These are phyloP conservation scores for Meandrina meandrites DNA, from an alignment of 92 coral and sea anemone genomes.

Conservation along the genomic window DNA sequence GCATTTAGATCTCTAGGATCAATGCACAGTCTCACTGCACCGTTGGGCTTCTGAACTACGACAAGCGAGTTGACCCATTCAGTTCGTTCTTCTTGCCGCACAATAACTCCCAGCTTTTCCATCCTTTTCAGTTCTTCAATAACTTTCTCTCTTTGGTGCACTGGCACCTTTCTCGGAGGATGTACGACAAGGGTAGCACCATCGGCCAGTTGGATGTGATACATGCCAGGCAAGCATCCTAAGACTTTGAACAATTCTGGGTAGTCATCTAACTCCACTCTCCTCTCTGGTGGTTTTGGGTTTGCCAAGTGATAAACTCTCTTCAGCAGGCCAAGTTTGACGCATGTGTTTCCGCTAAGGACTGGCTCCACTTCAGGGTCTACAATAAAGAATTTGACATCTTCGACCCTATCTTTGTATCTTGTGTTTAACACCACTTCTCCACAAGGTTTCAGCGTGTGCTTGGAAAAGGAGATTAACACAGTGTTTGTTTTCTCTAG, in stretches of 20 bases:
- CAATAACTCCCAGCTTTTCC: conserved; percentile 32
- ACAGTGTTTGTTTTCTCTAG: conserved; percentile 23
- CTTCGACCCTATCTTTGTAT: conserved; percentile 17
- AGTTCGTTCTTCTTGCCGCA: conserved; percentile 35
- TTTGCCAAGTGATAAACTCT: conserved; percentile 27
- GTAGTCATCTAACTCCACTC: conserved; percentile 22
- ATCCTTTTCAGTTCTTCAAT: conserved; percentile 27
- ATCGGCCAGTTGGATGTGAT: conserved; percentile 21
- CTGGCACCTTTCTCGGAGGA: conserved; percentile 23
- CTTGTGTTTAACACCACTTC: conserved; percentile 9
- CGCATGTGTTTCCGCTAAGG: conserved; percentile 36
- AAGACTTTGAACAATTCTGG: conserved; percentile 38
- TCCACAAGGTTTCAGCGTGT: conserved; percentile 32
- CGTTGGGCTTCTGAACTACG: conserved; percentile 25
- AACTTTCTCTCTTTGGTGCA: conserved; percentile 30
- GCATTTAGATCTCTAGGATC: conserved; percentile 36
- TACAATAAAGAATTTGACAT: conserved; percentile 19
- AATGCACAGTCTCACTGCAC: conserved; percentile 39
- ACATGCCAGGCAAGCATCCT: conserved; percentile 29
- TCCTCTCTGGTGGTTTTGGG: background rate
- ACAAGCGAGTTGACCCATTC: conserved; percentile 37
- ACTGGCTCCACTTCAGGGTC: conserved; percentile 36
- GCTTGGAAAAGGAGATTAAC: conserved; percentile 31
- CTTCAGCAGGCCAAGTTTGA: conserved; percentile 42
- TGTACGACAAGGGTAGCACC: conserved; percentile 19